Evolutionary conservation across 2,113 vertebrate genomes (phyloP), one percentile per base, ranked within the genome.

Genomic region (Ploceus nigricollis): DNA sequence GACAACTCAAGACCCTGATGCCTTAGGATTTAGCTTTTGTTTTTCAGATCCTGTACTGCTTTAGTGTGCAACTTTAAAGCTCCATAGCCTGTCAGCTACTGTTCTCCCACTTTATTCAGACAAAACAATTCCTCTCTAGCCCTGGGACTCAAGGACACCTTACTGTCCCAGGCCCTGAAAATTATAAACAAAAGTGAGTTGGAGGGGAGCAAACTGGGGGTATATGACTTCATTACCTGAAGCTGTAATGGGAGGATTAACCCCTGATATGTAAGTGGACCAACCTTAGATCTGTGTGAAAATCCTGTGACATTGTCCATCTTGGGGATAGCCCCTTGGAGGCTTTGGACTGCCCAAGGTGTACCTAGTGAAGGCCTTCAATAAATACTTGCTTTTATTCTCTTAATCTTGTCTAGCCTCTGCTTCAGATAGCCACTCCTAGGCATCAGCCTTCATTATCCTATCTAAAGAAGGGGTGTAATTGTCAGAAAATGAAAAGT

Each of bases 401-500:
- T 61, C 21, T 23, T 57, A 15, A 15, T 15, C 35, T 22, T 28
- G 11, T 44, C 15, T 79, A 35, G 31, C 15, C 31, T 53, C 31
- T 35, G 33, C 4, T 65, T 44, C 48, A 79, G 39, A 33, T 9
- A 24, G 15, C 24, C 31, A 30, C 12, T 35, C 31, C 33, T 44
- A 44, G 24, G 48, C 48, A 54, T 30, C 25, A 44, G 25, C 25
- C 68, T 84, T 96, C 27, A 53, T 80, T 81, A 48, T 81, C 51
- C 19, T 87, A 10, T 73, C 44, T 78, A 63, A 70, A 87, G 57
- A 65, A 83, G 35, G 57, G 81, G 33, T 57, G 50, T 68, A 90
- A 71, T 79, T 9, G 12, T 60, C 66, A 92, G 75, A 87, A 97
- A 72, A 90, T 89, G 45, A 97, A 85, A 93, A 58, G 66, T 76